A percentile compares a stretch with the other conserved stretches of the same genome.
Evolutionary conservation across 2,113 vertebrate species (phyloP).

Genomic region (Ancistrus triradiatus): DNA sequence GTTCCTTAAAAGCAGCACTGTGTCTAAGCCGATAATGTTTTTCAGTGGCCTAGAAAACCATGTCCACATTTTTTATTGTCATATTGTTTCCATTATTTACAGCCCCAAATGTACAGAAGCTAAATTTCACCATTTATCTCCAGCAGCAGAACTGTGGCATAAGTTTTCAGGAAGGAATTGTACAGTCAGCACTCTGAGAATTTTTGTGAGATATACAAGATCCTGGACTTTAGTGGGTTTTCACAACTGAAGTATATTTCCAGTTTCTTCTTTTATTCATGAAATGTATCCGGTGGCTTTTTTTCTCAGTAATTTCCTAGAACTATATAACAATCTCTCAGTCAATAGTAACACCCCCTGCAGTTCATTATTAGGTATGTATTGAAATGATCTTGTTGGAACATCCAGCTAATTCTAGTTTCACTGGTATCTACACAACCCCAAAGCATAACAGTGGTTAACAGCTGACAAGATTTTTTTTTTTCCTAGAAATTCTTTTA

Average conservation of each 20-base stretch:
- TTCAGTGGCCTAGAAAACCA: not conserved
- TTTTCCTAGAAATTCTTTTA: too few relatives aligned
- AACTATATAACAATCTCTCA: too few relatives aligned
- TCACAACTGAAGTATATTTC: too few relatives aligned
- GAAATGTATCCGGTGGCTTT: too few relatives aligned
- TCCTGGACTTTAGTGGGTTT: conserved; percentile 22
- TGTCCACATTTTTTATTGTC: conserved; percentile 29
- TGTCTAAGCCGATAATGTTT: not conserved
- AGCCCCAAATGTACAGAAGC: conserved; percentile 19
- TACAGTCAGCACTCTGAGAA: conserved; percentile 28
- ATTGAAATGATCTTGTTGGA: too few relatives aligned
- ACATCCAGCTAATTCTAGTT: too few relatives aligned
- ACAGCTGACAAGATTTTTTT: too few relatives aligned
- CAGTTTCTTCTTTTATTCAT: conserved; percentile 11
- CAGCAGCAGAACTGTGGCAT: conserved; percentile 10
- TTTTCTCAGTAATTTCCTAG: too few relatives aligned
- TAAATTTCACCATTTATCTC: conserved; percentile 38
- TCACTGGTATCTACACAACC: too few relatives aligned
- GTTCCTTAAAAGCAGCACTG: not conserved
- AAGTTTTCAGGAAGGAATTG: conserved; percentile 18
- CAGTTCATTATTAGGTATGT: too few relatives aligned
- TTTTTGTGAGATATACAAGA: conserved; percentile 2
- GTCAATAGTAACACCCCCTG: too few relatives aligned
- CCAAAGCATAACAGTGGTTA: too few relatives aligned
- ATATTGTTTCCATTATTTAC: conserved; percentile 36